These are phyloP conservation scores for Chrysocyon brachyurus DNA, from an alignment of 2,797 vertebrate species.

Conservation along the genomic window DNA sequence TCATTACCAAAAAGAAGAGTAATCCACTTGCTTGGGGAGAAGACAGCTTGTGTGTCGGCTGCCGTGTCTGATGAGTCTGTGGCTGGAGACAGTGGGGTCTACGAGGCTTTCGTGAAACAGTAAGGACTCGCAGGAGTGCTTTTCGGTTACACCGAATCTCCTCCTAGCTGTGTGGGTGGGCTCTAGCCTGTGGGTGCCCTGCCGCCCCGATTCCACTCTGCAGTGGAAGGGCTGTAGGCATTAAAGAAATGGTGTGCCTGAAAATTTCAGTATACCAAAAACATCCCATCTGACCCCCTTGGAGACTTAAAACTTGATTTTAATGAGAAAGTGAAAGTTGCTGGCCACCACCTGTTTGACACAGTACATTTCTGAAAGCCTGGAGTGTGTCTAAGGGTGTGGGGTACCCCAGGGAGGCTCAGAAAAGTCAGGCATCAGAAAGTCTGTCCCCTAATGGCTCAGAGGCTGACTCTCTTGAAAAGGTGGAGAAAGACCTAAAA, in stretches of 20 bases:
- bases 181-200: fast-evolving
- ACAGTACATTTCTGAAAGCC: neutral
- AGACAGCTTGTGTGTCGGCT: slow-evolving; percentile 90
- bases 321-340: neutral
- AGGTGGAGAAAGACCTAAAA: neutral
- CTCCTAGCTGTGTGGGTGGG: fast-evolving
- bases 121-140: slow-evolving; percentile 81
- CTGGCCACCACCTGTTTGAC: neutral
- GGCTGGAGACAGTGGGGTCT: slow-evolving; percentile 93
- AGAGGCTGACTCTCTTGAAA: neutral
- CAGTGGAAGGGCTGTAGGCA: fast-evolving
- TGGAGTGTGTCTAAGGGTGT: fast-evolving
- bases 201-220: neutral
- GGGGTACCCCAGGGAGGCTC: fast-evolving
- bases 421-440: neutral
- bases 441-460: neutral
- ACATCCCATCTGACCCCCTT: neutral
- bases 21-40: slow-evolving; percentile 87
- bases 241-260: neutral
- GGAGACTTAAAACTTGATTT: neutral
- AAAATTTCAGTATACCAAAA: neutral
- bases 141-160: neutral
- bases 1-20: slow-evolving; percentile 82
- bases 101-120: slow-evolving; percentile 92
- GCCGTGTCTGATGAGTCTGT: slow-evolving; percentile 93